Conservation (phyloP, 30 jellyfish, hydroid and myxozoan species). For the Turritopsis rubra region DNA sequence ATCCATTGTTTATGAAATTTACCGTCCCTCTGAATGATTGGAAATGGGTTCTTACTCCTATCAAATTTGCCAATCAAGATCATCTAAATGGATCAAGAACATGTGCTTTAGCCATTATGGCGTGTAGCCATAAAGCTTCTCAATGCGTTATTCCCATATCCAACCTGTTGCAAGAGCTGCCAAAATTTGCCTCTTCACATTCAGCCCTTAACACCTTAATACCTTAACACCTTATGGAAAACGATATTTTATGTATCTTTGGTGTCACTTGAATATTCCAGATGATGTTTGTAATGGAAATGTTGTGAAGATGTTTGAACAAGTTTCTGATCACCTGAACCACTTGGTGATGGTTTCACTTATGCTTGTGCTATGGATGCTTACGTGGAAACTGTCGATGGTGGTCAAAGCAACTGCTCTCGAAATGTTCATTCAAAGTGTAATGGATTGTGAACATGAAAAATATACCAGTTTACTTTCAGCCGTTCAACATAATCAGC, state of each 20-base stretch:
- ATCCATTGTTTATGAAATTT: slow-evolving; percentile 14
- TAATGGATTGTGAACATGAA: slow-evolving; percentile 1
- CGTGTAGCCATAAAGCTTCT: slow-evolving; percentile 26
- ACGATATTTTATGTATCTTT: slow-evolving; percentile 49
- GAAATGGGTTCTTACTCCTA: slow-evolving; percentile 41
- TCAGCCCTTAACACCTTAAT: background rate
- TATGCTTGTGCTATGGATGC: slow-evolving; percentile 9
- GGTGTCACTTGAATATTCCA: slow-evolving; percentile 35
- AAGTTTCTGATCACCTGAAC: background rate
- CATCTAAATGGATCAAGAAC: background rate
- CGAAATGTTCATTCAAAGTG: background rate
- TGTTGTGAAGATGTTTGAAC: background rate
- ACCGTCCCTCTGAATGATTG: slow-evolving; percentile 51
- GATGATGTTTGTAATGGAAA: background rate
- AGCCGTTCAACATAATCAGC: background rate
- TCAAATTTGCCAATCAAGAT: background rate
- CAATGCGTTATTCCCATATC: background rate
- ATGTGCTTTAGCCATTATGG: slow-evolving; percentile 4
- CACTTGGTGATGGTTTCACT: background rate
- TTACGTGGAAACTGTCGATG: background rate
- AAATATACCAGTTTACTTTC: background rate
- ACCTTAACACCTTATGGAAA: slow-evolving; percentile 24
- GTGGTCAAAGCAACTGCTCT: background rate
- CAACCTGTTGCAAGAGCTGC: background rate
- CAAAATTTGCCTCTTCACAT: background rate